phyloP scores from a whole-genome alignment of 2,888 invertebrate species.

The Caenorhabditis zanzibari region DNA sequence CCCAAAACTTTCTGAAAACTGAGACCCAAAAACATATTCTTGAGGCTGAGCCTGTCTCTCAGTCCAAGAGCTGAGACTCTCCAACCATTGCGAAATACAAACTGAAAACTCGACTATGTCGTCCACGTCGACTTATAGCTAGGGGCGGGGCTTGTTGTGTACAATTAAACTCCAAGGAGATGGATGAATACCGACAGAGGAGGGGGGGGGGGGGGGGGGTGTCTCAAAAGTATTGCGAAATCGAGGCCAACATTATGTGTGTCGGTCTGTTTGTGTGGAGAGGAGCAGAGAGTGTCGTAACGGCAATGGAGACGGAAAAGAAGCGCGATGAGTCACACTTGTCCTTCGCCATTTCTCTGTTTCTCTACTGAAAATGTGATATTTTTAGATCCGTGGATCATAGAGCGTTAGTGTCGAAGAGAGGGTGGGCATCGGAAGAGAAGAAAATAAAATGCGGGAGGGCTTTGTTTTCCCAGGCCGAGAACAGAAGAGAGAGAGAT shows the following conservation, averaged over 20 bases:
- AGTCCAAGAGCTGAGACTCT: background rate
- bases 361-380: background rate
- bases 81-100: constrained; percentile 37
- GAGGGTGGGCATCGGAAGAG: background rate
- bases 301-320: background rate
- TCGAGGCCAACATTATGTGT: constrained; percentile 50
- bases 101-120: background rate
- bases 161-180: constrained; percentile 61
- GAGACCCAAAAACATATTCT: no score
- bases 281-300: background rate
- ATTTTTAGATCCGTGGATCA: background rate
- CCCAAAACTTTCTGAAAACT: background rate
- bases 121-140: constrained; percentile 48
- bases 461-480: constrained; percentile 22
- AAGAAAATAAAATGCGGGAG: constrained; percentile 1
- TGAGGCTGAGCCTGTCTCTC: no score
- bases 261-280: background rate
- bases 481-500: no score
- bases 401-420: background rate
- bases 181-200: constrained; percentile 46
- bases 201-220: background rate
- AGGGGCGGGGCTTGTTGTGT: constrained; percentile 43
- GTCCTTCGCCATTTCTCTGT: constrained; percentile 6
- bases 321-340: constrained; percentile 21
- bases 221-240: constrained; percentile 61